These are phyloP conservation scores for Zaprionus inermis DNA, from an alignment of 1,140 invertebrate genomes.

Conservation along the genomic window DNA sequence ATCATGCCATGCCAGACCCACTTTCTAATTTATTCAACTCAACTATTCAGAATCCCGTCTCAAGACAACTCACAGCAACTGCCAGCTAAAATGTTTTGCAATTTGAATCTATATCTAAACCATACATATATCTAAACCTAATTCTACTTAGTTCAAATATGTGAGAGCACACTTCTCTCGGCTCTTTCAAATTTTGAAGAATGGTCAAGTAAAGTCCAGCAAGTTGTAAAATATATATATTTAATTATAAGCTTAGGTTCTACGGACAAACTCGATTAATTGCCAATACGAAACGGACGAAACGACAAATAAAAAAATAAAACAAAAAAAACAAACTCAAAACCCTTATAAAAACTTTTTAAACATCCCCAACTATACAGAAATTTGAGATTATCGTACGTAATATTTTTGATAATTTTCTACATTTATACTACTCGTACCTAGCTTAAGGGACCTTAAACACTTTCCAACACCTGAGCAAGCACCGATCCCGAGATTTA, in stretches of 20 bases:
- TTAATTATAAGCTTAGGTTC: conserved; percentile 62
- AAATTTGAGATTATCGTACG: conserved; percentile 67
- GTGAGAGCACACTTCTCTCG: conserved; percentile 17
- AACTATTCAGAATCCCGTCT: conserved; percentile 17
- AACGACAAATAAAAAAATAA: conserved; percentile 17
- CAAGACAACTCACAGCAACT: conserved; percentile 21
- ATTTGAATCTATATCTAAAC: background rate
- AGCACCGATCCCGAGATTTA: conserved; percentile 49
- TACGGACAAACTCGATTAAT: conserved; percentile 48
- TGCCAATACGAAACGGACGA: conserved; percentile 35
- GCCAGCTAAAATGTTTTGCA: conserved; percentile 27
- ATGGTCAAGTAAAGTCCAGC: conserved; percentile 35
- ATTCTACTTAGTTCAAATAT: conserved; percentile 39
- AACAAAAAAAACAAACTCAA: conserved; percentile 7
- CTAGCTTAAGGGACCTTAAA: conserved; percentile 29
- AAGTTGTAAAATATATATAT: conserved; percentile 70
- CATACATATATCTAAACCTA: conserved; percentile 4
- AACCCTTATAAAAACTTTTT: background rate
- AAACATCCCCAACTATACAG: conserved; percentile 3
- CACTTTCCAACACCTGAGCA: conserved; percentile 39
- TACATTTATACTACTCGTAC: conserved; percentile 28
- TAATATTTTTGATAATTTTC: conserved; percentile 29
- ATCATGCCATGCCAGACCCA: conserved; percentile 12
- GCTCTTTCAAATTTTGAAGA: conserved; percentile 31
- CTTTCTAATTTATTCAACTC: conserved; percentile 50